Evolutionary conservation across 2,113 vertebrate genomes (phyloP).

Genomic region (Cochlearius cochlearius): DNA sequence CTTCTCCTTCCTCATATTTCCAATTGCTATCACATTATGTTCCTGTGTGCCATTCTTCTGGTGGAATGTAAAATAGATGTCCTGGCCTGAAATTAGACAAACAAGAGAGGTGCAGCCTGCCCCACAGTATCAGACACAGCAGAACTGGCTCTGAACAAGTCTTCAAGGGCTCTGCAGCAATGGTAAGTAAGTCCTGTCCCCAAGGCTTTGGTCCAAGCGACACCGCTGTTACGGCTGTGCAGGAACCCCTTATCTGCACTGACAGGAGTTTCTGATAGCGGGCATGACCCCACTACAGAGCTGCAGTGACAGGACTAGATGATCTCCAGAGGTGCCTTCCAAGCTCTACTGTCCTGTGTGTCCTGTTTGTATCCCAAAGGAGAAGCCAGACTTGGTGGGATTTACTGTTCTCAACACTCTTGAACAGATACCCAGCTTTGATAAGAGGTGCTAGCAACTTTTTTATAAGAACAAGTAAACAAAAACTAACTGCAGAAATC

Average conservation of each 20-base stretch:
- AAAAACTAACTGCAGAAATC: not conserved
- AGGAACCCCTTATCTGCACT: not conserved
- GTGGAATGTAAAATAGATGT: not conserved
- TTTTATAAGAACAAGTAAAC: not conserved
- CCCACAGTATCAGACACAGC: not conserved
- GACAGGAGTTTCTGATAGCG: not conserved
- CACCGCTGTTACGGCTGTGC: not conserved
- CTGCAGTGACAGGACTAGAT: not conserved
- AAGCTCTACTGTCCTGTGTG: not conserved
- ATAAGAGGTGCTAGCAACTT: not conserved
- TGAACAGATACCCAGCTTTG: not conserved
- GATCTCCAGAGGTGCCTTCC: not conserved
- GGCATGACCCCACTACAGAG: not conserved
- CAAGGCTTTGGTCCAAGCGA: accelerated
- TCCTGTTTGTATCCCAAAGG: not conserved
- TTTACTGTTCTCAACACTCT: not conserved
- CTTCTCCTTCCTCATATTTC: not conserved
- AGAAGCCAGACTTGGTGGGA: not conserved
- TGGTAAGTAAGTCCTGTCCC: not conserved
- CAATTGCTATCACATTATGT: not conserved
- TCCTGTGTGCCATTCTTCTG: not conserved
- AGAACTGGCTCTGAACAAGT: not conserved
- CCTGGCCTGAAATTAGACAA: not conserved
- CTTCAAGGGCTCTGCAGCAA: not conserved
- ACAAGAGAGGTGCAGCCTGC: not conserved